Evolutionary conservation across 2,797 vertebrate species (phyloP), one percentile per base, ranked within the genome.

Genomic region (Typhlichthys subterraneus): DNA sequence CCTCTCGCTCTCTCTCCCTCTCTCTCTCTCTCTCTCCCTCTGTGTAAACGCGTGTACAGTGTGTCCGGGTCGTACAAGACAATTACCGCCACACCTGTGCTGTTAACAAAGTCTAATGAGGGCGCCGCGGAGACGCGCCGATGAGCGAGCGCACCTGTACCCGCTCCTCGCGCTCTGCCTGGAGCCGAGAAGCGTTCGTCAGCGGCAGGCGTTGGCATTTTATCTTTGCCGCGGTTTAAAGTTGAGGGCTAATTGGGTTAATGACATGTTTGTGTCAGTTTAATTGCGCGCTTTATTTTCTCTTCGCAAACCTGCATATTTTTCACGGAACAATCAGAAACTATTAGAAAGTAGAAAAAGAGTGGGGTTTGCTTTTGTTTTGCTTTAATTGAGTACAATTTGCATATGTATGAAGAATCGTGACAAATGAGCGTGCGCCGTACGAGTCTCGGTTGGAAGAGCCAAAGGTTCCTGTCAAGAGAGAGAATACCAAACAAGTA

Each of bases 101-200:
- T 69, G 75, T 79, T 91, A 89, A 90, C 85, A 70, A 88, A 84
- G 74, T 61, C 84, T 90, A 91, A 92, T 91, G 87, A 86, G 81
- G 81, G 73, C 69, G 33, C 77, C 69, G 71, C 85, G 84, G 86
- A 90, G 87, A 90, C 71, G 47, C 71, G 47, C 78, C 87, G 83
- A 85, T 70, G 82, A 86, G 76, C 69, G 50, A 57, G 67, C 69
- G 85, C 89, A 90, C 87, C 89, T 91, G 88, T 84, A 75, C 29
- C 23, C 3, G 23, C 3, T 42, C 3, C 67, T 82, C 63, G 52
- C 58, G 57, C 14, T 38, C 65, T 50, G 60, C 67, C 76, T 81
- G 72, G 75, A 78, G 77, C 85, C 33, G 64, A 69, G 42, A 45
- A 74, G 69, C 23, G 62, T 79, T 84, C 49, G 59, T 64, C 64